phyloP scores from a whole-genome alignment of 2,113 vertebrate genomes.

The Scartelaos histophorus region DNA sequence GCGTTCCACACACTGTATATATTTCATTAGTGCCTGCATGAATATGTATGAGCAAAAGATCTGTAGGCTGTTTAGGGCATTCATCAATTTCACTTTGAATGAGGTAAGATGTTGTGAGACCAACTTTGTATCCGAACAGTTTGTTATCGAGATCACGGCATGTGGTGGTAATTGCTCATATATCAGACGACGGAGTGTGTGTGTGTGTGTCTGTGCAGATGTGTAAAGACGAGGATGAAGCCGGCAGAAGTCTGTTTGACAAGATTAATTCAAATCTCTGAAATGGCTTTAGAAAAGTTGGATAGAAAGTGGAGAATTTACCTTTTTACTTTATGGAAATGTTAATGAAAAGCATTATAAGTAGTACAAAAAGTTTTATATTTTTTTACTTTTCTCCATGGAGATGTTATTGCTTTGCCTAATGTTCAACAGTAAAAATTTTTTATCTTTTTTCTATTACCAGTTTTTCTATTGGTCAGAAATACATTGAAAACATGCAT shows the following conservation, averaged over 20 bases:
- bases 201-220: neutral
- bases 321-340: neutral
- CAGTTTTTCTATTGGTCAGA: too few species aligned
- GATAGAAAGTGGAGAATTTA: neutral
- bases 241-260: neutral
- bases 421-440: too few species aligned
- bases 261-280: conserved; percentile 14
- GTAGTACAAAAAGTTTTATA: too few species aligned
- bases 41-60: conserved; percentile 56
- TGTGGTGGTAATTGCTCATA: conserved; percentile 22
- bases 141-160: conserved; percentile 36
- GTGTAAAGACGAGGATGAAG: conserved; percentile 35
- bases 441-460: too few species aligned
- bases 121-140: conserved; percentile 42
- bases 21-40: conserved; percentile 55
- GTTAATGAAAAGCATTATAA: neutral
- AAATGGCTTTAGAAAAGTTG: conserved; percentile 3
- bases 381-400: too few species aligned
- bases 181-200: conserved; percentile 15
- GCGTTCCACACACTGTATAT: conserved; percentile 45
- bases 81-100: conserved; percentile 46
- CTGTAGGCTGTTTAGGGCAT: conserved; percentile 42
- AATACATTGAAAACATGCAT: too few species aligned
- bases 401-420: neutral
- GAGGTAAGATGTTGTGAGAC: conserved; percentile 46